Evolutionary conservation across 2,113 vertebrate species (phyloP).

Genomic region (Sminthopsis crassicaudata): DNA sequence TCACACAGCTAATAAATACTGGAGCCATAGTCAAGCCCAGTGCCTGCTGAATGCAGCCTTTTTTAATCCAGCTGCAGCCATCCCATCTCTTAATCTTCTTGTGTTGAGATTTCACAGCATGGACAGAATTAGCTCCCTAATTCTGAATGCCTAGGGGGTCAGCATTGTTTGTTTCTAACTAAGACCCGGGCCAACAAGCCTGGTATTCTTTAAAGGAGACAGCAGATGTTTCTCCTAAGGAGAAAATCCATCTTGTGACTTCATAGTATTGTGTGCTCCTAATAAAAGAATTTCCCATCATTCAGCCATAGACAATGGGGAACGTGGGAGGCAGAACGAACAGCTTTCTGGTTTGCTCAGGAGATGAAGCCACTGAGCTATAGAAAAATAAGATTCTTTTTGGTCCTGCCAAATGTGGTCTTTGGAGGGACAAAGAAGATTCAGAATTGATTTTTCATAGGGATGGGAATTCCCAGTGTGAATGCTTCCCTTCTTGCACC

Average conservation of each 20-base stretch:
- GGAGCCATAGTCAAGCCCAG: not conserved
- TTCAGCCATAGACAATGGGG: not conserved
- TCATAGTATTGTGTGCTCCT: not conserved
- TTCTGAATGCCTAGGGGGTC: not conserved
- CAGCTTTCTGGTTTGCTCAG: not conserved
- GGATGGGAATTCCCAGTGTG: not conserved
- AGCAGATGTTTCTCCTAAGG: not conserved
- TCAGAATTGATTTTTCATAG: not conserved
- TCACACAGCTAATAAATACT: not conserved
- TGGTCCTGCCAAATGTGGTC: not conserved
- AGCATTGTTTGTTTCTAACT: slow-evolving; percentile 10
- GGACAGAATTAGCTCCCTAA: not conserved
- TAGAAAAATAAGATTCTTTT: not conserved
- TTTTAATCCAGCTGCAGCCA: not conserved
- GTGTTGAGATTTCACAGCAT: not conserved
- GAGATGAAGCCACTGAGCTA: not conserved
- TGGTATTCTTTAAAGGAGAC: slow-evolving; percentile 31
- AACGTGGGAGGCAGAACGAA: not conserved
- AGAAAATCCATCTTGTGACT: slow-evolving; percentile 2
- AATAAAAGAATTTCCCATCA: not conserved
- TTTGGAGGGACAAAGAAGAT: not conserved
- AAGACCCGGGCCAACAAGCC: not conserved
- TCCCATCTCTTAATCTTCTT: not conserved
- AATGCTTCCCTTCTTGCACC: not conserved
- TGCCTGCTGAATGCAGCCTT: not conserved